Base-by-base conservation (phyloP, 1,140 invertebrate species). In the Drosophila prosaltans region DNA sequence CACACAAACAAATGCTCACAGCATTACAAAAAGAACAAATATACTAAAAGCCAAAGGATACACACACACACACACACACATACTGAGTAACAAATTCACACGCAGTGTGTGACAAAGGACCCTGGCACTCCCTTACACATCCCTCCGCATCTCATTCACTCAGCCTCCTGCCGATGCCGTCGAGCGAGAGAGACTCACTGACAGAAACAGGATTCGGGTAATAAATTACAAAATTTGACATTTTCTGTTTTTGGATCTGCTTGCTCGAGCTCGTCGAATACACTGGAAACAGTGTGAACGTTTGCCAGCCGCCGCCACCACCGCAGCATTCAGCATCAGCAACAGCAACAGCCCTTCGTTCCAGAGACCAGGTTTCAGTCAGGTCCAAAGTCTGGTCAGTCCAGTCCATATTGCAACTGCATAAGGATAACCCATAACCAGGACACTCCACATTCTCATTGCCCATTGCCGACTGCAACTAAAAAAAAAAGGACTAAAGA, bases 191-290 rank as follows among this genome's bases (percentile, higher is more conserved):
- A 80, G 81, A 91, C 75, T 88, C 88, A 88, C 89, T 91, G 83
- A 90, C 90, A 91, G 90, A 91, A 91, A 91, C 90, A 91, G 90
- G 90, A 91, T 91, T 91, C 90, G 79, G 86, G 90, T 90, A 91
- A 91, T 91, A 91, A 91, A 91, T 91, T 91, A 91, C 76, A 90
- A 91, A 91, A 80, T 91, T 91, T 91, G 90, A 91, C 90, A 91
- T 91, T 91, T 91, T 91, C 90, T 88, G 90, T 85, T 91, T 51
- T 91, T 88, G 89, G 90, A 91, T 91, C 90, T 90, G 90, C 80
- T 91, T 82, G 75, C 68, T 80, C 82, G 69, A 77, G 83, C 79
- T 76, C 74, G 80, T 76, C 65, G 51, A 66, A 55, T 57, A 41
- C 41, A 54, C 54, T 39, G 41, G 45, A 62, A 68, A 36, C 65